Evolutionary conservation across 92 coral and sea anemone genomes (phyloP).

Genomic region (Umimayanthus chanpuru): DNA sequence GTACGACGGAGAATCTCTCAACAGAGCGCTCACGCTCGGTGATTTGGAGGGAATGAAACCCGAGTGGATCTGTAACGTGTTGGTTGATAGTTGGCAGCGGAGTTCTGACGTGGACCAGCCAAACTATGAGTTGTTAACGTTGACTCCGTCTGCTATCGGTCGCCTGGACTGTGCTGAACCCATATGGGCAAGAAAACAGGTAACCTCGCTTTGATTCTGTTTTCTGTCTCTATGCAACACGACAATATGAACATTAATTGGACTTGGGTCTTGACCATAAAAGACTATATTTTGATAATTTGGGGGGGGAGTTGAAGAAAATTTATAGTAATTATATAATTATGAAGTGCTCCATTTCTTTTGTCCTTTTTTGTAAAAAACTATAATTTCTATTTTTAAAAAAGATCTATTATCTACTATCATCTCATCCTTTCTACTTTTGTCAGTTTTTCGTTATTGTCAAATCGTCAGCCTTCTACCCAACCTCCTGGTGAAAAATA

Average conservation of each 20-base stretch:
- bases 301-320: too few relatives aligned
- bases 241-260: not conserved
- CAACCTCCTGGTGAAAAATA: too few relatives aligned
- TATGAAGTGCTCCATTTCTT: too few relatives aligned
- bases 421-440: too few relatives aligned
- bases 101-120: slow-evolving; percentile 35
- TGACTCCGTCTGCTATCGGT: slow-evolving; percentile 53
- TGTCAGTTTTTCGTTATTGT: too few relatives aligned
- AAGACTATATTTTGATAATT: too few relatives aligned
- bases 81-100: slow-evolving; percentile 74
- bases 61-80: slow-evolving; percentile 79
- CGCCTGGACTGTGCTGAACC: slow-evolving; percentile 42
- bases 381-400: too few relatives aligned
- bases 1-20: slow-evolving; percentile 37
- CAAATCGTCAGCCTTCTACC: too few relatives aligned
- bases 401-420: too few relatives aligned
- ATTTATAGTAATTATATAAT: too few relatives aligned
- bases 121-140: slow-evolving; percentile 38
- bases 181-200: not conserved
- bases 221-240: not conserved
- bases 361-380: too few relatives aligned
- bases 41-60: slow-evolving; percentile 76
- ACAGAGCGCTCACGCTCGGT: slow-evolving; percentile 70
- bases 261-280: too few relatives aligned
- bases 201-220: not conserved